Evolutionary conservation across 2,797 vertebrate species (phyloP).

Genomic region (Amblyraja radiata): DNA sequence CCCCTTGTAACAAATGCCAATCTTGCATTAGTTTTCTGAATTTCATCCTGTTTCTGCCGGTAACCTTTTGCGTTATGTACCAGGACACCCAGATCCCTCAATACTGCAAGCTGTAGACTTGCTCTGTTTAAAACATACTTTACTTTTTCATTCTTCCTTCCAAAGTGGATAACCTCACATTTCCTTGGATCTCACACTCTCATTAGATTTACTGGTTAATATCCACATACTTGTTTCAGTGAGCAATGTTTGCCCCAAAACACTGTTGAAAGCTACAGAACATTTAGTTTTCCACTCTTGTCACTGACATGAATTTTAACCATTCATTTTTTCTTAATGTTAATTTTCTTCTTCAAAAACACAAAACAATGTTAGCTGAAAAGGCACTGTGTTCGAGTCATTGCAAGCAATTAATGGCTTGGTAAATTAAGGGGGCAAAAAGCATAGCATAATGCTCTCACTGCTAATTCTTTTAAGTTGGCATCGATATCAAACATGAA

Average conservation of each 20-base stretch:
- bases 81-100: too few species aligned
- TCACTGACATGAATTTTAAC: background rate
- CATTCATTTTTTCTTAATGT: background rate
- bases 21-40: too few species aligned
- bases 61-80: too few species aligned
- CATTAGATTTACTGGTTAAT: background rate
- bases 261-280: background rate
- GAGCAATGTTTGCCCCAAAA: background rate
- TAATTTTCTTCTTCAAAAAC: conserved; percentile 24
- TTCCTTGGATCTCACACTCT: too few species aligned
- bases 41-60: too few species aligned
- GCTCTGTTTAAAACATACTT: too few species aligned
- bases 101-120: too few species aligned
- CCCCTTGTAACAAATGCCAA: too few species aligned
- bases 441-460: conserved; percentile 17
- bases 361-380: background rate
- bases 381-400: background rate
- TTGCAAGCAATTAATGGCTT: background rate
- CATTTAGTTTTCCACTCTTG: background rate
- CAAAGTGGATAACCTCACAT: too few species aligned
- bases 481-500: conserved; percentile 15
- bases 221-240: background rate
- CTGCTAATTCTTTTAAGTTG: background rate
- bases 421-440: background rate
- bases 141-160: too few species aligned